Percentiles rank a stretch among this genome's conserved stretches.
Evolutionary conservation across 2,888 invertebrate genomes (phyloP).

Genomic region (Metopia argyrocephala): DNA sequence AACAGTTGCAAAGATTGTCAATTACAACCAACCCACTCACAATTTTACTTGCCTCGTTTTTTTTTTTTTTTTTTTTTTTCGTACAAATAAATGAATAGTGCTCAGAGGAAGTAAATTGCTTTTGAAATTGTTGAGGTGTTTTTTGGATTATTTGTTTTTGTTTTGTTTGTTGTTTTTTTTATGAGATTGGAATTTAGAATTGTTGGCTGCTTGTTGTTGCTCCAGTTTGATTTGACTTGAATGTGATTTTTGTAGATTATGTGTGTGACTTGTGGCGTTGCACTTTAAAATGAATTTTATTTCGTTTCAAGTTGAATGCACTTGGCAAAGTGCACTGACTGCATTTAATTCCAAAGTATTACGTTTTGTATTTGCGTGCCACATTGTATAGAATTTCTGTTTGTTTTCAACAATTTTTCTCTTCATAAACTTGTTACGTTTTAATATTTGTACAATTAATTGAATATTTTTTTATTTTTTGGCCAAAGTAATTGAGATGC

Average conservation of each 20-base stretch:
- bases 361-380: slow-evolving; percentile 40
- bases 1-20: not conserved
- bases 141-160: not conserved
- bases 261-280: not conserved
- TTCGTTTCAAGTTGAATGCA: slow-evolving; percentile 59
- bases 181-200: not conserved
- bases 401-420: slow-evolving; percentile 20
- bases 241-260: slow-evolving; percentile 8
- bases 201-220: slow-evolving; percentile 44
- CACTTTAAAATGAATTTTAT: not conserved
- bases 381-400: slow-evolving; percentile 29
- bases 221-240: slow-evolving; percentile 47
- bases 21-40: not conserved
- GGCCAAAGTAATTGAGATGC: slow-evolving; percentile 47
- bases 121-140: slow-evolving; percentile 27
- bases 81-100: too few relatives aligned
- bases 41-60: too few relatives aligned
- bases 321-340: slow-evolving; percentile 25
- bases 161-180: slow-evolving; percentile 12
- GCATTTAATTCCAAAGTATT: not conserved
- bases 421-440: slow-evolving; percentile 41
- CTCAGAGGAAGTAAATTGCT: slow-evolving; percentile 23
- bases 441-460: slow-evolving; percentile 15
- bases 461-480: slow-evolving; percentile 6
- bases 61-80: too few relatives aligned